Evolutionary conservation across 2,797 vertebrate species (phyloP).

Genomic region (Remorina albescens): DNA sequence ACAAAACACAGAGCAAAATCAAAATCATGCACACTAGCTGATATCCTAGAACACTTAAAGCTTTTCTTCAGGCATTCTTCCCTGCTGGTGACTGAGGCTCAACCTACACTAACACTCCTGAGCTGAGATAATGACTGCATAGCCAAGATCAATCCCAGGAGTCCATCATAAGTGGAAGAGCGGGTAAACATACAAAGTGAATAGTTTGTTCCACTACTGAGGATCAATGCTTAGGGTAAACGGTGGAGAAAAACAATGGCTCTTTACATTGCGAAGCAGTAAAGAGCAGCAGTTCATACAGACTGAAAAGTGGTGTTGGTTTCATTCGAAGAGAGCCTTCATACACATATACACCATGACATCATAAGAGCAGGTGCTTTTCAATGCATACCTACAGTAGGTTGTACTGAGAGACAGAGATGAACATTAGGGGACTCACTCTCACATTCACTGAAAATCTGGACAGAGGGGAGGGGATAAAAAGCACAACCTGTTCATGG

Average conservation of each 20-base stretch:
- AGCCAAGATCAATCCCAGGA: slow-evolving; percentile 73
- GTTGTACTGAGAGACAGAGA: slow-evolving; percentile 43
- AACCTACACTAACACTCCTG: slow-evolving; percentile 69
- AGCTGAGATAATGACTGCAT: slow-evolving; percentile 76
- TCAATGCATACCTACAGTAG: slow-evolving; percentile 30
- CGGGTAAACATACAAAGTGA: slow-evolving; percentile 74
- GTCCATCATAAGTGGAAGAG: slow-evolving; percentile 73
- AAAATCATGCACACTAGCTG: slow-evolving; percentile 27
- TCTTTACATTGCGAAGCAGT: slow-evolving; percentile 46
- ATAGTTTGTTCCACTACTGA: slow-evolving; percentile 65
- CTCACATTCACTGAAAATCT: slow-evolving; percentile 54
- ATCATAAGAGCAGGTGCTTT: slow-evolving; percentile 37
- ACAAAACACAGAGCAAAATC: slow-evolving; percentile 16
- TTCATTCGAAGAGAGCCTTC: slow-evolving; percentile 39
- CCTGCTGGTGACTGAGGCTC: slow-evolving; percentile 57
- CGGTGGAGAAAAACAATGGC: slow-evolving; percentile 66
- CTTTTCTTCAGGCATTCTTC: slow-evolving; percentile 51
- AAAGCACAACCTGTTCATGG: slow-evolving; percentile 81
- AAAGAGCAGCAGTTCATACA: slow-evolving; percentile 29
- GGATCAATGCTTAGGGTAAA: slow-evolving; percentile 74
- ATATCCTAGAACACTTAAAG: slow-evolving; percentile 48
- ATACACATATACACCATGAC: slow-evolving; percentile 24
- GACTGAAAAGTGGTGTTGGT: slow-evolving; percentile 47
- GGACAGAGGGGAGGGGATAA: slow-evolving; percentile 72
- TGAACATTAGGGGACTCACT: slow-evolving; percentile 55